Percentiles rank a stretch among this genome's conserved stretches.
Conservation (phyloP, 2,797 vertebrate species). For the Cirrhinus mrigala region DNA sequence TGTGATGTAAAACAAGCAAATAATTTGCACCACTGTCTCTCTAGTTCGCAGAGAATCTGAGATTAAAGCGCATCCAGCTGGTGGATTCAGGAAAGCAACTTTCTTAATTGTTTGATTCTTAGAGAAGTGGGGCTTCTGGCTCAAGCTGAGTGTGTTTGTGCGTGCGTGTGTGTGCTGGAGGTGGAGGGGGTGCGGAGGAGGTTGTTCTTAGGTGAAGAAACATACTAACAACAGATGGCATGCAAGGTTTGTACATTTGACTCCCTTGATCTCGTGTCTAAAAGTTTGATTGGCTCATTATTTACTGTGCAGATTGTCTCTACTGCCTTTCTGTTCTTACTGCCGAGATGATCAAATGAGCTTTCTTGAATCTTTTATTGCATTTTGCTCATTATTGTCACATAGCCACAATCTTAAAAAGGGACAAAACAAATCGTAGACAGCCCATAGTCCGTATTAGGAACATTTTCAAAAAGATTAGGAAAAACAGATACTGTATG, state of each 20-base stretch:
- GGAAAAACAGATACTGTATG: not conserved
- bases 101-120: constrained; percentile 63
- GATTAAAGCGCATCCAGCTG: constrained; percentile 66
- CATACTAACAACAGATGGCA: constrained; percentile 43
- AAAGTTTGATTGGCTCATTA: constrained; percentile 59
- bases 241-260: constrained; percentile 41
- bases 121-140: constrained; percentile 43
- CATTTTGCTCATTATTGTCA: constrained; percentile 61
- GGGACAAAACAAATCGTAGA: constrained; percentile 22
- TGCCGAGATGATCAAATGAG: constrained; percentile 56
- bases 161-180: not conserved
- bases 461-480: constrained; percentile 14
- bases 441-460: not conserved
- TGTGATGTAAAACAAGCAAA: constrained; percentile 74
- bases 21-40: constrained; percentile 68
- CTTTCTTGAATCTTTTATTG: constrained; percentile 58
- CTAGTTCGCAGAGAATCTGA: constrained; percentile 60
- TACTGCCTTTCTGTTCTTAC: constrained; percentile 38
- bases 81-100: constrained; percentile 54
- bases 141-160: not conserved
- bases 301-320: constrained; percentile 58
- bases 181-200: not conserved
- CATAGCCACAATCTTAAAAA: constrained; percentile 37
- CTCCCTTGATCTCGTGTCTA: constrained; percentile 42
- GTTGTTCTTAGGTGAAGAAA: constrained; percentile 34